Evolutionary conservation across 2,113 vertebrate genomes (phyloP).

Genomic region (Phalacrocorax brasilianus): DNA sequence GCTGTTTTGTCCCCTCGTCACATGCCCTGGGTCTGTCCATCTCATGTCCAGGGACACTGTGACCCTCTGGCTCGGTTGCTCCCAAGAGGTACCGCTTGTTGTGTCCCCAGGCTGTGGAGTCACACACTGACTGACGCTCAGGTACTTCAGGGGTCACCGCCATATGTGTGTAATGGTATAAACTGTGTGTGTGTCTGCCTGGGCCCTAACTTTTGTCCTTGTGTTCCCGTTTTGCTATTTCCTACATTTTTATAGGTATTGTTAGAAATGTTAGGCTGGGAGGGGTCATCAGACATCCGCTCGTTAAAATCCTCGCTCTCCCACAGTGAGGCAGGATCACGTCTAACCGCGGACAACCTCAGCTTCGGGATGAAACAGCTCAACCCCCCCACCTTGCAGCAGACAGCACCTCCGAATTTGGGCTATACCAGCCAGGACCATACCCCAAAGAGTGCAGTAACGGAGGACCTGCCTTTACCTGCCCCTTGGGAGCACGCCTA

Average conservation of each 20-base stretch:
- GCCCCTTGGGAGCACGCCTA: background rate
- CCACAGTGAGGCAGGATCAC: background rate
- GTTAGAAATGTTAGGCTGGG: background rate
- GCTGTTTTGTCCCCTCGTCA: background rate
- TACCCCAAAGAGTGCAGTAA: background rate
- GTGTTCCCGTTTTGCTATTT: rapidly evolving
- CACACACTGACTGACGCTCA: background rate
- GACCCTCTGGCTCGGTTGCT: background rate
- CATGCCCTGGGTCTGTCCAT: background rate
- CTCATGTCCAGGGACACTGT: background rate
- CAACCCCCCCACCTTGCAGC: background rate
- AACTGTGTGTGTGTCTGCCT: background rate
- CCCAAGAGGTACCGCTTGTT: background rate
- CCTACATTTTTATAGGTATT: background rate
- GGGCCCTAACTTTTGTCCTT: background rate
- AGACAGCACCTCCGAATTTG: background rate
- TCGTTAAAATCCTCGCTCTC: background rate
- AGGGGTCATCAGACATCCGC: background rate
- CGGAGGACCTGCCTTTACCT: background rate
- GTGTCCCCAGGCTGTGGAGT: background rate
- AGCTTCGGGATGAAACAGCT: background rate
- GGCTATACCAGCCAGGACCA: background rate
- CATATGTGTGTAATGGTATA: rapidly evolving
- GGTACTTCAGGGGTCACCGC: background rate
- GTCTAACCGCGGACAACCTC: background rate